Evolutionary conservation across 1,140 invertebrate species (phyloP).

Genomic region (Kradibia gibbosae): DNA sequence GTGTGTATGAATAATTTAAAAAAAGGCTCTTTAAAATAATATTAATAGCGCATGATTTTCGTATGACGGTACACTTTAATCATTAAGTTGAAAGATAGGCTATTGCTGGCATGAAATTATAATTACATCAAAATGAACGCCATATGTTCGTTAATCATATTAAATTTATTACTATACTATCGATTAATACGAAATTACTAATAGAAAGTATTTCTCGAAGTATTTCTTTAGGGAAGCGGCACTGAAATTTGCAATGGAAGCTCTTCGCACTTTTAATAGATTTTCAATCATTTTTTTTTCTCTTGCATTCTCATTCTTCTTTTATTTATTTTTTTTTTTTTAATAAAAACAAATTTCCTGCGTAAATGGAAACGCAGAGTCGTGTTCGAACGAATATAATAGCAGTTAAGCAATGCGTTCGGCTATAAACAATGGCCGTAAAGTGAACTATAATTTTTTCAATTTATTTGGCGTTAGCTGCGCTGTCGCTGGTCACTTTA

Average conservation of each 20-base stretch:
- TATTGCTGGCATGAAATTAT: no score
- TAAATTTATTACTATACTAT: not conserved
- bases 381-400: not conserved
- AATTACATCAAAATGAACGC: no score
- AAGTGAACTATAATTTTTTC: constrained; percentile 4
- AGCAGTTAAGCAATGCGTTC: not conserved
- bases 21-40: no score
- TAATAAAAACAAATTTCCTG: not conserved
- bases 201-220: not conserved
- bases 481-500: not conserved
- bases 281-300: not conserved
- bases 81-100: no score
- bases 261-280: not conserved
- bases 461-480: constrained; percentile 17
- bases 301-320: not conserved
- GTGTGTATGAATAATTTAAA: no score
- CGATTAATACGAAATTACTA: not conserved
- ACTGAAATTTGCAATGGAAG: not conserved
- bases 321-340: no score
- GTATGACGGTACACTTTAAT: no score
- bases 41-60: no score
- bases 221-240: not conserved
- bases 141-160: no score
- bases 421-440: not conserved
- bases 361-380: not conserved